phyloP scores from a whole-genome alignment of 1,140 invertebrate species.

The Limonius californicus region DNA sequence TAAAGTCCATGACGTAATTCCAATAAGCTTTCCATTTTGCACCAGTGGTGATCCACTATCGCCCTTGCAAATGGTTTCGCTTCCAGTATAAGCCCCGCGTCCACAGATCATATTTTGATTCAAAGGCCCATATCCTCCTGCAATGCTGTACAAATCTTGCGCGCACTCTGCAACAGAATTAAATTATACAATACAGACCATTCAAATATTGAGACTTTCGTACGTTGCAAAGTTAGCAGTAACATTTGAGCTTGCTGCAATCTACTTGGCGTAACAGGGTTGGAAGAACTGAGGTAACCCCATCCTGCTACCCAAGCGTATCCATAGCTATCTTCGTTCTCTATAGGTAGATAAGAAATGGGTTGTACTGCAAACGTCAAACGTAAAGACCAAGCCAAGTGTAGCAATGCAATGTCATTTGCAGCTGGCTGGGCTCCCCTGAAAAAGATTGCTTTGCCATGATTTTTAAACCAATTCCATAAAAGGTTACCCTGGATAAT shows the following conservation, averaged over 20 bases:
- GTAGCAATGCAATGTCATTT: background rate
- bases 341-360: background rate
- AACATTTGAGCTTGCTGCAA: background rate
- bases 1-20: background rate
- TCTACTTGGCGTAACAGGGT: background rate
- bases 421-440: background rate
- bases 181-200: background rate
- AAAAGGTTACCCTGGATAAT: background rate
- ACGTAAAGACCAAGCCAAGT: background rate
- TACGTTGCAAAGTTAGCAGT: background rate
- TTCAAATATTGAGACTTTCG: background rate
- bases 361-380: background rate
- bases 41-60: background rate
- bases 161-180: background rate
- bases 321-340: background rate
- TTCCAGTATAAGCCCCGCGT: background rate
- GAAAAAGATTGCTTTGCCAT: background rate
- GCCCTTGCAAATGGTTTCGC: background rate
- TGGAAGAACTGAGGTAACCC: background rate
- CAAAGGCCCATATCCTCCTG: background rate
- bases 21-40: background rate
- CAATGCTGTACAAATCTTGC: background rate
- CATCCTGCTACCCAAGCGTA: background rate
- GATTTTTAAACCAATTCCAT: background rate
- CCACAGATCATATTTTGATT: no score